phyloP scores from a whole-genome alignment of 2,888 invertebrate genomes.

The Chelonus formosanus region DNA sequence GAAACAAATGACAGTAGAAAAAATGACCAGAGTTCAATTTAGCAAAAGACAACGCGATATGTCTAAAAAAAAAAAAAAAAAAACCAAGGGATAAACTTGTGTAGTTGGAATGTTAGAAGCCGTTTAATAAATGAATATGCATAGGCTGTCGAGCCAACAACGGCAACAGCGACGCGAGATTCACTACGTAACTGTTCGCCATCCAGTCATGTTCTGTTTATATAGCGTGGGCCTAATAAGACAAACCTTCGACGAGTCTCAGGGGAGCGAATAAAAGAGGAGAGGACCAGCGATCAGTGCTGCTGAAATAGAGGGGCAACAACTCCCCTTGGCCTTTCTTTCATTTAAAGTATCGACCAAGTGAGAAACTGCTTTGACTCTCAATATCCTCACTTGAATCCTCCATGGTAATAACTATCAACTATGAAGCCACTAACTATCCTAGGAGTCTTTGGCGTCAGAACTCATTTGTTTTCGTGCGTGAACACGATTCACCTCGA shows the following conservation, averaged over 20 bases:
- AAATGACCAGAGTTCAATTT: too few species aligned
- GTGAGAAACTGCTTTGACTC: too few species aligned
- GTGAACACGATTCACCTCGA: conserved; percentile 18
- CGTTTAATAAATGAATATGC: conserved; percentile 33
- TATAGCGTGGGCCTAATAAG: conserved; percentile 64
- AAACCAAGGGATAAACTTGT: neutral
- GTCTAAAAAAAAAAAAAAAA: too few species aligned
- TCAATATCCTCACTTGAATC: too few species aligned
- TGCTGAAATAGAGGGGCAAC: conserved; percentile 17
- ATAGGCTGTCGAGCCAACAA: conserved; percentile 47
- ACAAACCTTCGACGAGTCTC: conserved; percentile 55
- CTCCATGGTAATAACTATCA: too few species aligned
- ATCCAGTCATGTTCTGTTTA: conserved; percentile 59
- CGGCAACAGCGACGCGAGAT: conserved; percentile 46
- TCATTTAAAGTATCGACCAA: neutral
- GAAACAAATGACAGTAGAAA: too few species aligned
- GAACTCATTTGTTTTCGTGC: conserved; percentile 17
- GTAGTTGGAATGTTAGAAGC: neutral
- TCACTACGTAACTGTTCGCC: conserved; percentile 59
- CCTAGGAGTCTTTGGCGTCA: neutral
- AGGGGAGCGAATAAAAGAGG: conserved; percentile 44
- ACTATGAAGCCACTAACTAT: too few species aligned
- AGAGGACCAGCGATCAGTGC: conserved; percentile 36
- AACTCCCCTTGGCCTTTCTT: neutral
- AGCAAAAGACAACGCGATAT: too few species aligned